phyloP scores from a whole-genome alignment of 1,140 invertebrate genomes.

The Heterodera carotae region DNA sequence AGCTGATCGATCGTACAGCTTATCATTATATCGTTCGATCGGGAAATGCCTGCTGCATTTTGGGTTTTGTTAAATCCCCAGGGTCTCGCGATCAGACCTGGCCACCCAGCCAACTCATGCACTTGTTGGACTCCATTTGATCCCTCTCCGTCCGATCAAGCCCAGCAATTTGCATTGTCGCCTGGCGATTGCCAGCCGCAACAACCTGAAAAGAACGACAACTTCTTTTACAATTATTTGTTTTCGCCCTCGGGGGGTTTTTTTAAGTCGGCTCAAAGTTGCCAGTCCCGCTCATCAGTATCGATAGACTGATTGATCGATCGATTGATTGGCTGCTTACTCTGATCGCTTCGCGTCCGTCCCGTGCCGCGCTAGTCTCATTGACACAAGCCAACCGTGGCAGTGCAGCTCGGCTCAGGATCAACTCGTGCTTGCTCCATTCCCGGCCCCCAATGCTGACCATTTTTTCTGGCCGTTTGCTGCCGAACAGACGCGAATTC shows the following conservation, averaged over 20 bases:
- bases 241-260: no score
- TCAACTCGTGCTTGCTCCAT: slow-evolving; percentile 38
- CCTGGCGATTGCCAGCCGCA: slow-evolving; percentile 33
- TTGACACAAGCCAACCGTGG: slow-evolving; percentile 43
- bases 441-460: slow-evolving; percentile 37
- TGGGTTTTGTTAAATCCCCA: no score
- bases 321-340: neutral
- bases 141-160: slow-evolving; percentile 46
- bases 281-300: neutral
- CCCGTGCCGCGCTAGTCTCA: slow-evolving; percentile 37
- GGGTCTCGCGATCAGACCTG: slow-evolving; percentile 34
- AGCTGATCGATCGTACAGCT: no score
- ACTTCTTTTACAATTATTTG: slow-evolving; percentile 14
- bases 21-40: no score
- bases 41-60: no score
- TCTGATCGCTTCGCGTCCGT: slow-evolving; percentile 22
- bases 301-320: no score
- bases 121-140: slow-evolving; percentile 47
- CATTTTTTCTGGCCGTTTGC: slow-evolving; percentile 31
- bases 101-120: slow-evolving; percentile 47
- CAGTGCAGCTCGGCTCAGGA: slow-evolving; percentile 29
- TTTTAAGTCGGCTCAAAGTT: no score
- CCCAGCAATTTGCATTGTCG: slow-evolving; percentile 41
- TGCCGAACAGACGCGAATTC: slow-evolving; percentile 37
- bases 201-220: slow-evolving; percentile 7